These are phyloP conservation scores for Cygnus atratus DNA, from an alignment of 2,113 vertebrate species.

Conservation along the genomic window DNA sequence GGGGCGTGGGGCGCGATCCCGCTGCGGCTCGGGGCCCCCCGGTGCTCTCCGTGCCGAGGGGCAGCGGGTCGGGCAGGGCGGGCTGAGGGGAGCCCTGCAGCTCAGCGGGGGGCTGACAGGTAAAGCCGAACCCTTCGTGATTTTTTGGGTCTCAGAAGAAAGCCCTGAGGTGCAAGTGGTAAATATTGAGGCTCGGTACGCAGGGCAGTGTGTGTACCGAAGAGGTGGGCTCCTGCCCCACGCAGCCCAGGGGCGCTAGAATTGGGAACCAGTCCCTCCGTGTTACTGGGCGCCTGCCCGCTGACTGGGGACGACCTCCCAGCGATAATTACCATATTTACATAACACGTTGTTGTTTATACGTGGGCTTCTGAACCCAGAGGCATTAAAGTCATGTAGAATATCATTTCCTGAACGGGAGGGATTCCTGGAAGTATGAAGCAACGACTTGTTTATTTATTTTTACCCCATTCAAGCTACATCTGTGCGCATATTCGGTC, in stretches of 20 bases:
- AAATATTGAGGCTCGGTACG: constrained; percentile 6
- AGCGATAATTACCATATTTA: constrained; percentile 41
- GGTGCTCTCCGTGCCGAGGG: no score
- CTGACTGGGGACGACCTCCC: not conserved
- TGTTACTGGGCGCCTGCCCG: not conserved
- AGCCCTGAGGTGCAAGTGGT: not conserved
- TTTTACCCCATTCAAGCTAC: not conserved
- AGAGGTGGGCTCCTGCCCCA: no score
- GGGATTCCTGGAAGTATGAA: not conserved
- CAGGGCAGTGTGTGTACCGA: not conserved
- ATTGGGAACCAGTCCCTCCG: not conserved
- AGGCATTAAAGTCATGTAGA: not conserved
- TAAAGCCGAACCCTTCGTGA: no score
- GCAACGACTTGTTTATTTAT: not conserved
- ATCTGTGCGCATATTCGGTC: not conserved
- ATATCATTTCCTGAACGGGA: not conserved
- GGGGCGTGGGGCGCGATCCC: no score
- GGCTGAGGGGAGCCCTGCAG: no score
- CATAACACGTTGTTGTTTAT: not conserved
- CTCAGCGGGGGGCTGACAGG: no score
- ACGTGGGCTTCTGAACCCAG: not conserved
- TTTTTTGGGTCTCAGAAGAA: no score
- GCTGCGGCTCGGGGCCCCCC: no score
- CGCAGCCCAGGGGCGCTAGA: no score
- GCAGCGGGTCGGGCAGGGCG: no score